Evolutionary conservation across 2,797 vertebrate species (phyloP).

Genomic region (Buphagus erythrorhynchus): DNA sequence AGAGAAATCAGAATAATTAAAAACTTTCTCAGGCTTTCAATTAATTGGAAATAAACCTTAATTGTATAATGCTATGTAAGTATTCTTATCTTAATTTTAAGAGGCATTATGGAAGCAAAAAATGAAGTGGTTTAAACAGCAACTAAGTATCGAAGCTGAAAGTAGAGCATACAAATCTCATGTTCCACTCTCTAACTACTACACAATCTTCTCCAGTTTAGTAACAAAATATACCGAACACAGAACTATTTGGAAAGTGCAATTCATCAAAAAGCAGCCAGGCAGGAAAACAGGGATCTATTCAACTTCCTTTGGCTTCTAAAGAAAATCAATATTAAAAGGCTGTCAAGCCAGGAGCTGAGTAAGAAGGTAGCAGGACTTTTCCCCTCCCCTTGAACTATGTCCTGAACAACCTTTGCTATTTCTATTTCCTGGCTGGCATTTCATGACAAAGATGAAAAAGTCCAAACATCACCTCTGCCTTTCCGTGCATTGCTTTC

Average conservation of each 20-base stretch:
- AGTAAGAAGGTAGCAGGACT: not conserved
- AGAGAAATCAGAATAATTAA: not conserved
- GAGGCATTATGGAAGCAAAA: not conserved
- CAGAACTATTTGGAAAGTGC: not conserved
- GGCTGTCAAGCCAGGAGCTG: not conserved
- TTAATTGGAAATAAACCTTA: not conserved
- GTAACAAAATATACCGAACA: not conserved
- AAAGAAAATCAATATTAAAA: not conserved
- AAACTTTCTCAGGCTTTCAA: not conserved
- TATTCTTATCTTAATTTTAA: not conserved
- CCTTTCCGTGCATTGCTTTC: constrained; percentile 91
- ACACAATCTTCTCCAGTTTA: not conserved
- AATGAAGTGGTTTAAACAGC: not conserved
- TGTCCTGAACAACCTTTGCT: not conserved
- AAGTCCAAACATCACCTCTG: constrained; percentile 77
- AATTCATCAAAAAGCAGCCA: not conserved
- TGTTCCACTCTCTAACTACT: not conserved
- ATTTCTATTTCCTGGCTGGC: not conserved
- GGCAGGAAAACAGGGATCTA: not conserved
- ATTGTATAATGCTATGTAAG: not conserved
- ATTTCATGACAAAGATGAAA: not conserved
- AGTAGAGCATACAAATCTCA: not conserved
- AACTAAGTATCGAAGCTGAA: not conserved
- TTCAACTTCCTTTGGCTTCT: not conserved
- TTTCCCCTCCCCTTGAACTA: not conserved